These are phyloP conservation scores for Eulithis testata DNA, from an alignment of 2,888 invertebrate genomes.

Conservation along the genomic window DNA sequence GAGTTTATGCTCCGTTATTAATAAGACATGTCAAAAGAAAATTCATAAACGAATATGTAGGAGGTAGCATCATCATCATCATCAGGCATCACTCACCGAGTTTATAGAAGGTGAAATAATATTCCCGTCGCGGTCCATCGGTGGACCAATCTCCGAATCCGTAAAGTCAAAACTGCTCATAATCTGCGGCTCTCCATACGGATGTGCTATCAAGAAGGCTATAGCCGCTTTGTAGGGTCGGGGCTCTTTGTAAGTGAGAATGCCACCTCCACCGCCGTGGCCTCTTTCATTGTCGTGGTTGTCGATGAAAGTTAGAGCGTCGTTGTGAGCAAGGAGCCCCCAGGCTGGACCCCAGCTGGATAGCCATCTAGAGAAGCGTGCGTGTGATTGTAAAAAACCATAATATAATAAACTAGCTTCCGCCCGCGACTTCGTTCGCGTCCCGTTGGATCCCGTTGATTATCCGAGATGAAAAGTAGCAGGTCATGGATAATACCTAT, in stretches of 20 bases:
- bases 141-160: slow-evolving; percentile 87
- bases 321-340: slow-evolving; percentile 82
- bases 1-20: too few relatives aligned
- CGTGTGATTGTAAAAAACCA: too few relatives aligned
- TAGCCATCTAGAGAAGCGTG: slow-evolving; percentile 75
- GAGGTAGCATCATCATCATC: too few relatives aligned
- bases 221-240: slow-evolving; percentile 90
- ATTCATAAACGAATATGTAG: too few relatives aligned
- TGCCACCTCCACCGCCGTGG: slow-evolving; percentile 81
- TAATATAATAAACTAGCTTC: too few relatives aligned
- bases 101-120: slow-evolving; percentile 87
- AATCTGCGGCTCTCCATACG: slow-evolving; percentile 91
- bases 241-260: slow-evolving; percentile 86
- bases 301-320: slow-evolving; percentile 89
- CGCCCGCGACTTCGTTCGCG: too few relatives aligned
- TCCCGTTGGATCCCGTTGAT: too few relatives aligned
- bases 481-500: too few relatives aligned
- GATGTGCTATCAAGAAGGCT: slow-evolving; percentile 93
- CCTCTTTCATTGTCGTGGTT: slow-evolving; percentile 94
- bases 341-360: slow-evolving; percentile 86
- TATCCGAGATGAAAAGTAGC: too few relatives aligned
- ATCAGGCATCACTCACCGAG: slow-evolving; percentile 57
- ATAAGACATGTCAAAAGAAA: too few relatives aligned
- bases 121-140: slow-evolving; percentile 85
- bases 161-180: slow-evolving; percentile 94